Evolutionary conservation across 2,113 vertebrate species (phyloP), one percentile per base, ranked within the genome.

Genomic region (Petromus typicus): DNA sequence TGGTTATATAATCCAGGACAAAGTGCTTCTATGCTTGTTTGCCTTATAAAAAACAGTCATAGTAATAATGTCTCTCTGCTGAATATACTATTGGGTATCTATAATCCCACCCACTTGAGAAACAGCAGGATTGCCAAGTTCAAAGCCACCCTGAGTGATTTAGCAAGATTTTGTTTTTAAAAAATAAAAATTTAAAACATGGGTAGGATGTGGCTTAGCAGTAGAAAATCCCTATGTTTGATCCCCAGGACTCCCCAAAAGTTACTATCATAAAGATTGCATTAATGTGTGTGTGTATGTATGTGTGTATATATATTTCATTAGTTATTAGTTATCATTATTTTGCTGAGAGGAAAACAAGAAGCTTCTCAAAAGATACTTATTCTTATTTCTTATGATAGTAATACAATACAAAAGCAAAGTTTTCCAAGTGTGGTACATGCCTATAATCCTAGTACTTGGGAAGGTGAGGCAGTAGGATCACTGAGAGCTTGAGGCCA

Each of bases 321-420:
- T 86, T 86, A 81, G 56, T 22, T 86, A 56, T 86, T 76, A 90
- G 17, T 45, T 73, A 3, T 45, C 66, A 3, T 45, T 95, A 79
- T 73, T 91, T 78, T 93, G 27, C 48, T 69, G 3, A 93, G 5
- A 89, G 40, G 22, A 95, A 93, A 89, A 76, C 2, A 86, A 80
- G 27, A 82, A 89, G 54, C 17, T 79, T 88, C 86, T 8, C 27
- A n/a, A 25, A 32, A 88, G 12, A 40, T 18, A 89, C 57, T 80
- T 79, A 51, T 9, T 66, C 3, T 79, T 81, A 80, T 59, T 95
- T 91, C 73, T 88, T 91, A 86, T 20, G 61, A 57, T 87, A 90
- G 10, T 91, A 32, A 93, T 32, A 83, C 13, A 88, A 45, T 23
- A 13, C 71, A 96, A 87, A 73, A 51, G 22, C 5, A 96, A 96